Conservation (phyloP, 2,797 vertebrate genomes). For the Mus caroli region DNA sequence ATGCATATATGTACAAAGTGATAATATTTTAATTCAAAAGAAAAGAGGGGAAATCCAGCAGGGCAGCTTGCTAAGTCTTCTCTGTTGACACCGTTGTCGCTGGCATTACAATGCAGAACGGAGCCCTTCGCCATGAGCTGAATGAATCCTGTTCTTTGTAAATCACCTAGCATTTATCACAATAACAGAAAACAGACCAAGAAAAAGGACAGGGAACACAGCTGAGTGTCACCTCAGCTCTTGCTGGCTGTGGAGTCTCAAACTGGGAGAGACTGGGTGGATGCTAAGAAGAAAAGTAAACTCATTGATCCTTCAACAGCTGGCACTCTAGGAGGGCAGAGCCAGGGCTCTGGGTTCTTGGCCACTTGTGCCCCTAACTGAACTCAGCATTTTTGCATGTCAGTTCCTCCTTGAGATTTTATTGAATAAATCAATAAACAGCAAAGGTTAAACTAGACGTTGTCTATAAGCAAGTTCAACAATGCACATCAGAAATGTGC, state of each 20-base stretch:
- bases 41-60: background rate
- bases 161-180: background rate
- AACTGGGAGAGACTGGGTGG: background rate
- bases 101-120: accelerated
- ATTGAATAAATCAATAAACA: background rate
- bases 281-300: background rate
- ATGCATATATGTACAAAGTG: background rate
- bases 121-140: background rate
- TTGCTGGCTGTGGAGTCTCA: accelerated
- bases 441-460: background rate
- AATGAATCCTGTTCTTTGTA: background rate
- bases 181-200: background rate
- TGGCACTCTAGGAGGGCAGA: background rate
- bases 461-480: background rate
- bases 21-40: background rate
- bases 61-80: background rate
- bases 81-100: background rate
- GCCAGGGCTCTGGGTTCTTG: accelerated
- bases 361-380: background rate
- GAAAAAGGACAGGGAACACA: background rate
- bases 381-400: background rate
- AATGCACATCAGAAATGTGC: accelerated
- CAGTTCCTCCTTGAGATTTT: background rate
- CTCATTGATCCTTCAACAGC: background rate
- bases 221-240: no score